Evolutionary conservation across 2,888 invertebrate genomes (phyloP).

Genomic region (Dione vanillae): DNA sequence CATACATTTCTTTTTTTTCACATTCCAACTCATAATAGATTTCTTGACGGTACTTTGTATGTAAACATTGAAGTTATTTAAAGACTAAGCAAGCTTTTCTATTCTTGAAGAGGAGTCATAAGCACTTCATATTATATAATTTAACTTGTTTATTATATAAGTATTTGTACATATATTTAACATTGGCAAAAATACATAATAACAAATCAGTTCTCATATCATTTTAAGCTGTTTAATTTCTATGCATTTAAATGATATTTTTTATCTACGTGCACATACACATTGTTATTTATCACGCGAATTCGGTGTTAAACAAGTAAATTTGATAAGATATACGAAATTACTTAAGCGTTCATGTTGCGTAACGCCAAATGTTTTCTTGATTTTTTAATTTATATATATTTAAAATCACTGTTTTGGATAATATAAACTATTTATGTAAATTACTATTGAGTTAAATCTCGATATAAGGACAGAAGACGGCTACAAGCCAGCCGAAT

Average conservation of each 20-base stretch:
- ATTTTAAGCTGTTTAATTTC: not conserved
- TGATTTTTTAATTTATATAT: not conserved
- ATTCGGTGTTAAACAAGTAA: conserved; percentile 17
- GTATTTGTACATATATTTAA: not conserved
- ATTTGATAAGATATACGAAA: conserved; percentile 25
- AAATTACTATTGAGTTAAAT: not conserved
- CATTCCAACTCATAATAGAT: conserved; percentile 17
- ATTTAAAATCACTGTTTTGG: not conserved
- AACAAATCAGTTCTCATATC: not conserved
- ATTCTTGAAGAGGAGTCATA: not conserved
- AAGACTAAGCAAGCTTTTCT: not conserved
- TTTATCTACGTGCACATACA: conserved; percentile 20
- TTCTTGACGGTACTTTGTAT: not conserved
- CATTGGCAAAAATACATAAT: conserved; percentile 7
- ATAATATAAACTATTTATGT: not conserved
- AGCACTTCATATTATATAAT: not conserved
- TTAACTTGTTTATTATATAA: not conserved
- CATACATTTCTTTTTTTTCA: conserved; percentile 29
- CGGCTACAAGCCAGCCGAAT: not conserved
- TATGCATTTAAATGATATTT: not conserved
- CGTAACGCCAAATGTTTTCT: conserved; percentile 4
- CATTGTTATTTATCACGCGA: conserved; percentile 27
- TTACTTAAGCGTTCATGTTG: conserved; percentile 27
- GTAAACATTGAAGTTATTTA: conserved; percentile 6
- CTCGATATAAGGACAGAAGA: not conserved